Evolutionary conservation across 2,797 vertebrate genomes (phyloP), one percentile per base, ranked within the genome.

Genomic region (Lepilemur ruficaudatus): DNA sequence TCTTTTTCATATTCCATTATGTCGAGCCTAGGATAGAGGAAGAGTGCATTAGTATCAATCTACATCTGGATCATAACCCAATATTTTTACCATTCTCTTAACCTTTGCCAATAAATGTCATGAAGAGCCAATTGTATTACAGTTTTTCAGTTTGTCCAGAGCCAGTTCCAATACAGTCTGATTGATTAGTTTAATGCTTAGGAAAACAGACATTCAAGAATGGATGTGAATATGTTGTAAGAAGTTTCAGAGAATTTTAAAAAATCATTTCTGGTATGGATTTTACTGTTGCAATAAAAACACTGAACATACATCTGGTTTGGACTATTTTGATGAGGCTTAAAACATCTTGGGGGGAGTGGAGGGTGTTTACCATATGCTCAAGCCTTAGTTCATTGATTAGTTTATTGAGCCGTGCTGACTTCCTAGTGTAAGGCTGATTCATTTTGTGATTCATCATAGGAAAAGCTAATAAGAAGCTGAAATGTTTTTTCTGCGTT

Each of bases 331-430:
- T 96, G 85, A 93, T 92, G 75, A 93, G n/a, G 69, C 38, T 96
- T 93, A 97, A 96, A 95, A 95, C 95, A 96, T 95, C 85, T 97
- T 57, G 67, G 35, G 72, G 73, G 43, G 57, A 90, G 67, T 80
- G 92, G 25, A 83, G 11, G 75, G 14, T 75, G 25, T 61, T 70
- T 89, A 50, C 94, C 95, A 97, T 97, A 97, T 87, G 96, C 46
- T 95, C 32, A 65, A 65, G 89, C 13, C 48, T 90, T 95, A 95
- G 78, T 81, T 97, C 97, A 97, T 97, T 97, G 97, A 96, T 93
- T 91, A 92, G 70, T 96, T 97, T 96, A 96, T 97, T 95, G 95
- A 96, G 91, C 94, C n/a, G 0, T 86, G 92, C 69, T 94, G 67
- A 89, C 78, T 97, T 96, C 94, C 73, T 93, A 83, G 93, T 87